phyloP scores from a whole-genome alignment of 2,888 invertebrate genomes.

The Drosophila colorata region DNA sequence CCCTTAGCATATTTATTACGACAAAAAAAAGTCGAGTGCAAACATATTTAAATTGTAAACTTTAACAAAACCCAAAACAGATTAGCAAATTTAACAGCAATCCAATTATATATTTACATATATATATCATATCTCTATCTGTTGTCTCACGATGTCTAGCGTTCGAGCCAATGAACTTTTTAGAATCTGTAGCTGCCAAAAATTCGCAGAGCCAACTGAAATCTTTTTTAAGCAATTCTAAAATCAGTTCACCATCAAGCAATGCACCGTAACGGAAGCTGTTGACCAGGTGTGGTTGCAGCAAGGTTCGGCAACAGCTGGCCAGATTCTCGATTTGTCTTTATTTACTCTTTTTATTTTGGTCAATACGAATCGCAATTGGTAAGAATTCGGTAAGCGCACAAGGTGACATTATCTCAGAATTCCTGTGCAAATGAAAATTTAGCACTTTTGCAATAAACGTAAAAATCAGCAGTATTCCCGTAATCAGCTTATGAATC shows the following conservation, averaged over 20 bases:
- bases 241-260: slow-evolving; percentile 9
- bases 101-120: slow-evolving; percentile 1
- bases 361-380: slow-evolving; percentile 11
- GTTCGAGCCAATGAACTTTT: slow-evolving; percentile 44
- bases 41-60: too few species aligned
- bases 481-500: too few species aligned
- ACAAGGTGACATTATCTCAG: slow-evolving; percentile 41
- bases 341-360: slow-evolving; percentile 32
- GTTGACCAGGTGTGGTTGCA: slow-evolving; percentile 31
- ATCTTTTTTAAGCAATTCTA: slow-evolving; percentile 19
- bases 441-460: slow-evolving; percentile 23
- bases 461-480: slow-evolving; percentile 1
- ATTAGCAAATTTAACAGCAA: not conserved
- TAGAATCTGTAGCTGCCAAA: slow-evolving; percentile 22
- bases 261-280: slow-evolving; percentile 2
- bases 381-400: slow-evolving; percentile 24
- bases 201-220: slow-evolving; percentile 15
- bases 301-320: slow-evolving; percentile 22
- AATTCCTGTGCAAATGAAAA: slow-evolving; percentile 27
- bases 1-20: too few species aligned
- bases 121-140: slow-evolving; percentile 1
- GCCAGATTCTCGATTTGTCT: slow-evolving; percentile 19
- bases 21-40: too few species aligned
- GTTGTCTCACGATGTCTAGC: not conserved
- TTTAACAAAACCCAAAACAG: not conserved